Evolutionary conservation across 2,797 vertebrate species (phyloP).

Genomic region (Sarcoramphus papa): DNA sequence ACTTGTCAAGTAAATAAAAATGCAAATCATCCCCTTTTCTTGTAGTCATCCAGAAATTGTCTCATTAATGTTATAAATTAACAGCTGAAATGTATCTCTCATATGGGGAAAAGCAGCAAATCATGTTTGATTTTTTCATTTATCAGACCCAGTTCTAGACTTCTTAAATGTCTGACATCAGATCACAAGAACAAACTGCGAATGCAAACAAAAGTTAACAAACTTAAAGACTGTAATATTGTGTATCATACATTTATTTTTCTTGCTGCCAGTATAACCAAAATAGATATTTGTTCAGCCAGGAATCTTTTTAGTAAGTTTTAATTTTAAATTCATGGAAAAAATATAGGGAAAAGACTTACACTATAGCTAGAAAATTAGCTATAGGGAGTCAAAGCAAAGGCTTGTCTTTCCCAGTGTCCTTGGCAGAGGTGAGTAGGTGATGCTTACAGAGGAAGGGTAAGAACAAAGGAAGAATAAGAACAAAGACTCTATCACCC

Average conservation of each 20-base stretch:
- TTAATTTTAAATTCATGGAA: background rate
- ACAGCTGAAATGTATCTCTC: background rate
- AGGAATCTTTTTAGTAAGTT: background rate
- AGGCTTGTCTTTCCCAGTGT: background rate
- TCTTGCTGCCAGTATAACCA: background rate
- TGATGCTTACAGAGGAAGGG: background rate
- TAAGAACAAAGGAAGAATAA: background rate
- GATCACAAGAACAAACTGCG: background rate
- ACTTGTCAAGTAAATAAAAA: constrained; percentile 2
- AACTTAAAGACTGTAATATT: background rate
- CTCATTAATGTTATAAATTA: background rate
- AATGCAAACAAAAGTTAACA: background rate
- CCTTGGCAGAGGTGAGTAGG: background rate
- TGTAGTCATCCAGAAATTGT: background rate
- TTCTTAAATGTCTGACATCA: background rate
- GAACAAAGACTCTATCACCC: background rate
- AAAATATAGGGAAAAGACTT: background rate
- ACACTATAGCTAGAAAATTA: background rate
- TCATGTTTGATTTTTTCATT: background rate
- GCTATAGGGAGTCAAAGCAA: background rate
- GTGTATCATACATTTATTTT: accelerated
- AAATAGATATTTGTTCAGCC: background rate
- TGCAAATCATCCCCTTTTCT: background rate
- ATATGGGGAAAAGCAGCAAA: background rate
- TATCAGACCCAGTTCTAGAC: background rate